phyloP scores from a whole-genome alignment of 2,113 vertebrate genomes.

The Motacilla tschutschensis region DNA sequence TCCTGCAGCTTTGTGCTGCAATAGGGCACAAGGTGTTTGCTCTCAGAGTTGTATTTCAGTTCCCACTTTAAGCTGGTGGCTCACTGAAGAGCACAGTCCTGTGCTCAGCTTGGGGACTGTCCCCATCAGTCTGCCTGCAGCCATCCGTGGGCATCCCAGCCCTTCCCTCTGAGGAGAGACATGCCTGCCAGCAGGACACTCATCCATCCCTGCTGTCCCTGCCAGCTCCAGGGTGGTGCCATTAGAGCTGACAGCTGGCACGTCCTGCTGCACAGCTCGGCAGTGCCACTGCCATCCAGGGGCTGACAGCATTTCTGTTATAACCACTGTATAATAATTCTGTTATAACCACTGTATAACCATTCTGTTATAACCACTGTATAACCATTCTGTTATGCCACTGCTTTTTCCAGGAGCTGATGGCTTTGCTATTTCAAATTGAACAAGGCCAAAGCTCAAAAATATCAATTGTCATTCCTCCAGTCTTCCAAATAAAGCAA shows the following conservation, averaged over 20 bases:
- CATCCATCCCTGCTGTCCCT: not conserved
- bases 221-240: not conserved
- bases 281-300: not conserved
- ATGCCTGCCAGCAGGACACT: not conserved
- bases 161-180: not conserved
- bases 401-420: not conserved
- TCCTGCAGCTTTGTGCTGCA: not conserved
- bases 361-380: too few relatives aligned
- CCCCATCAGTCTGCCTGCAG: not conserved
- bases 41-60: not conserved
- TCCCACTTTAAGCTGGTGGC: not conserved
- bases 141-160: not conserved
- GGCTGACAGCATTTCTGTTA: not conserved
- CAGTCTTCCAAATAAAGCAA: not conserved
- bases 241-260: not conserved
- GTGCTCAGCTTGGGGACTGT: not conserved
- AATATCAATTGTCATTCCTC: not conserved
- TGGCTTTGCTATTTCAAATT: not conserved
- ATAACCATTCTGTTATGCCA: too few relatives aligned
- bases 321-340: not conserved
- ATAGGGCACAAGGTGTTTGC: fast-evolving
- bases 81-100: not conserved
- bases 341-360: too few relatives aligned
- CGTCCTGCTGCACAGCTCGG: not conserved
- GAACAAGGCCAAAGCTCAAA: not conserved